Percentiles rank a stretch among this genome's conserved stretches.
These are phyloP conservation scores for Pseudopleuronectes americanus DNA, from an alignment of 2,797 vertebrate genomes.

Conservation along the genomic window DNA sequence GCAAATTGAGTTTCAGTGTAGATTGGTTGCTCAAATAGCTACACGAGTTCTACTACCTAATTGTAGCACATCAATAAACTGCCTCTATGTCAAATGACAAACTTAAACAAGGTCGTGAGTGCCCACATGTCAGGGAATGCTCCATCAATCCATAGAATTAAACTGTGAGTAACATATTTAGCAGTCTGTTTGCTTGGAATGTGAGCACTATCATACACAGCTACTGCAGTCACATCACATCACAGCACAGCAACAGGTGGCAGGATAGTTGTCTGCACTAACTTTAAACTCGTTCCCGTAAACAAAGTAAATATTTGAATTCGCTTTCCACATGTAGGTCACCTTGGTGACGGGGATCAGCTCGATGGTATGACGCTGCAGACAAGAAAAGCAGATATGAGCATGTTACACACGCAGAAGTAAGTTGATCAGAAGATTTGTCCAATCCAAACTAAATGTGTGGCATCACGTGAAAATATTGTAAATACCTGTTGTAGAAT, in stretches of 20 bases:
- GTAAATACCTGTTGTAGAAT: slow-evolving; percentile 85
- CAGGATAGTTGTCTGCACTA: slow-evolving; percentile 82
- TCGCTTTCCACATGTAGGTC: slow-evolving; percentile 83
- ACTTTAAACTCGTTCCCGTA: slow-evolving; percentile 86
- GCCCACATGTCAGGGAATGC: background rate
- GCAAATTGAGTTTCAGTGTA: background rate
- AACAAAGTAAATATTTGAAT: slow-evolving; percentile 81
- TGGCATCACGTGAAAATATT: background rate
- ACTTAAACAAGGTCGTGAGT: background rate
- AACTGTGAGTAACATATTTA: background rate
- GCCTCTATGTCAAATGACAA: background rate
- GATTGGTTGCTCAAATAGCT: background rate
- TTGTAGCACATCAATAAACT: background rate
- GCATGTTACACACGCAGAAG: slow-evolving; percentile 16
- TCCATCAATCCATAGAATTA: background rate
- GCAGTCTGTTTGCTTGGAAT: background rate
- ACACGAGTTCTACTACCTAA: background rate
- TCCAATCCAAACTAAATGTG: background rate
- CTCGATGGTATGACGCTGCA: slow-evolving; percentile 86
- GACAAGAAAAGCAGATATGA: slow-evolving; percentile 50
- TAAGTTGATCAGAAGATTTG: background rate
- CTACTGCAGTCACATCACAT: slow-evolving; percentile 69
- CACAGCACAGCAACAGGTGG: slow-evolving; percentile 83
- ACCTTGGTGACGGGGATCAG: slow-evolving; percentile 86
- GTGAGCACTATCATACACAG: slow-evolving; percentile 4